phyloP scores from a whole-genome alignment of 1,140 invertebrate species.

The Kradibia gibbosae region DNA sequence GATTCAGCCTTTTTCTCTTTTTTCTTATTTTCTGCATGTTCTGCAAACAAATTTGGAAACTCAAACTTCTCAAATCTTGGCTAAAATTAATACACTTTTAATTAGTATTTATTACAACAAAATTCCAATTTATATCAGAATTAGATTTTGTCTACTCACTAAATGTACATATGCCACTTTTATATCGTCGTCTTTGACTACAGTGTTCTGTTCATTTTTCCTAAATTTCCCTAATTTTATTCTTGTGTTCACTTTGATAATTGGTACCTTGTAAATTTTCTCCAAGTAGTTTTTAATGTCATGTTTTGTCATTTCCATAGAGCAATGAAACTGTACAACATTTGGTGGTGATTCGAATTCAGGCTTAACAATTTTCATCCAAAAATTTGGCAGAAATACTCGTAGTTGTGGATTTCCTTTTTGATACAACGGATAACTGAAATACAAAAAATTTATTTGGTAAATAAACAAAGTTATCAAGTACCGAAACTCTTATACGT shows the following conservation, averaged over 20 bases:
- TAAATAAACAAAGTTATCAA: too few relatives aligned
- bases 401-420: conserved; percentile 91
- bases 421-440: conserved; percentile 88
- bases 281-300: conserved; percentile 95
- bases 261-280: conserved; percentile 92
- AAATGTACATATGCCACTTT: conserved; percentile 87
- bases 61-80: conserved; percentile 73
- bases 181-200: conserved; percentile 88
- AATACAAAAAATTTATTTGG: neutral
- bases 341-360: conserved; percentile 78
- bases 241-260: conserved; percentile 81
- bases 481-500: too few relatives aligned
- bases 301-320: conserved; percentile 86
- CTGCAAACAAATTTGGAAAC: conserved; percentile 75
- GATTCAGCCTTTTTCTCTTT: conserved; percentile 73
- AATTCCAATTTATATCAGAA: neutral
- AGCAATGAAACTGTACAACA: conserved; percentile 87
- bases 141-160: conserved; percentile 73
- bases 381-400: conserved; percentile 94
- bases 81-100: conserved; percentile 64
- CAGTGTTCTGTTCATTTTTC: conserved; percentile 73
- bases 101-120: neutral
- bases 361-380: conserved; percentile 90
- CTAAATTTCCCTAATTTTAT: conserved; percentile 79
- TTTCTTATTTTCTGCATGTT: conserved; percentile 59